Evolutionary conservation across 2,888 invertebrate genomes (phyloP), one percentile per base, ranked within the genome.

Genomic region (Dendrolimus houi): DNA sequence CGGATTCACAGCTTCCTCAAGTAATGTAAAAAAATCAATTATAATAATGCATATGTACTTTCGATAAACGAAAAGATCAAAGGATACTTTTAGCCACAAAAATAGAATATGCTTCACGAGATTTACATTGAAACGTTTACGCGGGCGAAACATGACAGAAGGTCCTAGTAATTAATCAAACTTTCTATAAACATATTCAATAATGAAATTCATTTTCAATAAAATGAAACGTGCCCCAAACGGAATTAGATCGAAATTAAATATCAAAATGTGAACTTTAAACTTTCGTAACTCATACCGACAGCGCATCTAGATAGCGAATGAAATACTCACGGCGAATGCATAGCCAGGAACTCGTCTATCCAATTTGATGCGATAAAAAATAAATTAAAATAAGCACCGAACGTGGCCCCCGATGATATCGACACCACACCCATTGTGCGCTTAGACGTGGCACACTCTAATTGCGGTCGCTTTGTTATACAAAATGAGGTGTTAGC

Each of bases 401-500:
- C 68, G 74, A 72, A 72, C 70, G 72, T 65, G 69, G 70, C 71
- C 72, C 67, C 72, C 69, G 88, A 89, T 88, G 87, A 85, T 88
- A 89, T 87, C 86, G 85, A 85, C 80, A 84, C 74, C 77, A 74
- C 74, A 71, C 68, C 83, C 73, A 88, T 88, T 88, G 87, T 88
- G 73, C 78, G 77, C 72, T 73, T 69, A 72, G 75, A 83, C 79
- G 79, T 79, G 75, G 83, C 78, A 83, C 81, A 77, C 77, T 82
- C 83, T 87, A 90, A 90, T 88, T 88, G 88, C 84, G 81, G 81
- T 69, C 66, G 81, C 85, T 87, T 90, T 90, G 87, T 88, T 85
- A 87, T 77, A 85, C 79, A 85, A 88, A 89, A 89, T 88, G 87
- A 89, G 83, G 88, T 89, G 89, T 88, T 87, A 87, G 86, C 83